Base-by-base conservation (phyloP, 2,113 vertebrate genomes). In the Hippocampus abdominalis region DNA sequence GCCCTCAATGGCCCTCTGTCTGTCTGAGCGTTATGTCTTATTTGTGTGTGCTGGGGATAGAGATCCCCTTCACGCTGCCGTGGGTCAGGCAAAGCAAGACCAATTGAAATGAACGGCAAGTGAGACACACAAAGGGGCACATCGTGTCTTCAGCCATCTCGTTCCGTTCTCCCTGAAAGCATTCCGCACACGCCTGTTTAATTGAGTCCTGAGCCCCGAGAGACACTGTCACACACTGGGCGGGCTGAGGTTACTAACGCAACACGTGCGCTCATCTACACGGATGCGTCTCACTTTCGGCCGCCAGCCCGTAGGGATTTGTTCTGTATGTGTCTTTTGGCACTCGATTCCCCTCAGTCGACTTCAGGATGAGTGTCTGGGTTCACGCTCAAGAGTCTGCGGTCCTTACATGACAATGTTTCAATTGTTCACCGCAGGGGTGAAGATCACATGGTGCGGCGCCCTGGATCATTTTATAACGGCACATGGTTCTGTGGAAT, bases 1-100 rank as follows among this genome's bases (percentile, higher is more conserved):
- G 75, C 81, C 76, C 93, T 95, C 94, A 86, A 94, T 93, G 87
- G 94, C 71, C 69, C 80, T 80, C 56, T 68, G 23, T 60, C 57
- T 77, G 67, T 71, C 68, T 73, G 70, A 76, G 32, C 25, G 46
- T 64, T 36, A 64, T 57, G 71, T 59, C 70, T 57, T 61, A 54
- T 75, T 79, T 36, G 23, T 78, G 64, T 75, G 69, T 71, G 27
- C 69, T 69, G 11, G 53, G 32, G 73, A 80, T 80, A 84, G 27
- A 71, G 76, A 76, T 87, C 86, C 76, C 87, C 86, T 85, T 88
- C 88, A 87, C 74, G 79, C 82, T 74, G 77, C 77, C 65, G 51
- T 75, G 81, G 84, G 78, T 87, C 84, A 87, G 81, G 79, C 79
- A 77, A 81, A 87, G 81, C 73, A 77, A 79, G 77, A 81, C 88